Percentiles rank a stretch among this genome's conserved stretches.
Evolutionary conservation across 64 coral and sea anemone genomes (phyloP).

Genomic region (Actinia equina): DNA sequence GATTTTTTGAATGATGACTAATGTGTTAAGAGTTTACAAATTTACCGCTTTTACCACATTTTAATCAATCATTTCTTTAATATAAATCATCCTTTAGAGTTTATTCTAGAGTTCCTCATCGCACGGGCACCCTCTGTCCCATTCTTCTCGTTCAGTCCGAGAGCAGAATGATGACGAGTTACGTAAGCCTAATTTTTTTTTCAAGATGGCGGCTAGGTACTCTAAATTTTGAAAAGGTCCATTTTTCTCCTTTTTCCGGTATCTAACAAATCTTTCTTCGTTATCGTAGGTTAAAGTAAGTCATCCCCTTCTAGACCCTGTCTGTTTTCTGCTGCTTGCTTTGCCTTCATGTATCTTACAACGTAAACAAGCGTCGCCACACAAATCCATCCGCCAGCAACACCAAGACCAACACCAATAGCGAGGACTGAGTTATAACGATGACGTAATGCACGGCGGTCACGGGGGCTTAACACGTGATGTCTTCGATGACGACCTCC

Average conservation of each 20-base stretch:
- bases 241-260: not conserved
- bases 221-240: not conserved
- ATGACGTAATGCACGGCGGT: conserved; percentile 45
- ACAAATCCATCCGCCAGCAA: conserved; percentile 62
- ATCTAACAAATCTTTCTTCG: not conserved
- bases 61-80: too few relatives aligned
- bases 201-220: not conserved
- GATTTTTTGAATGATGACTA: too few relatives aligned
- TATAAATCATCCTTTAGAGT: too few relatives aligned
- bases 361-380: conserved; percentile 63
- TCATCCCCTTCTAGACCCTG: not conserved
- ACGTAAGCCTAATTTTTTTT: not conserved
- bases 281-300: not conserved
- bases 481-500: conserved; percentile 47
- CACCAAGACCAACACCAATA: conserved; percentile 51
- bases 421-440: conserved; percentile 52
- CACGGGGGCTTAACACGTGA: conserved; percentile 16
- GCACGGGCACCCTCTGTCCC: too few relatives aligned
- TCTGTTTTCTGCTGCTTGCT: conserved; percentile 12
- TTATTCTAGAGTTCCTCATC: too few relatives aligned
- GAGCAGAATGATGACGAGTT: not conserved
- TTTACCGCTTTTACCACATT: too few relatives aligned
- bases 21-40: too few relatives aligned
- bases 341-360: conserved; percentile 52
- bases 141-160: too few relatives aligned